Percentiles rank a stretch among this genome's conserved stretches.
phyloP scores from a whole-genome alignment of 2,888 invertebrate genomes.

The Conchocele bisecta region DNA sequence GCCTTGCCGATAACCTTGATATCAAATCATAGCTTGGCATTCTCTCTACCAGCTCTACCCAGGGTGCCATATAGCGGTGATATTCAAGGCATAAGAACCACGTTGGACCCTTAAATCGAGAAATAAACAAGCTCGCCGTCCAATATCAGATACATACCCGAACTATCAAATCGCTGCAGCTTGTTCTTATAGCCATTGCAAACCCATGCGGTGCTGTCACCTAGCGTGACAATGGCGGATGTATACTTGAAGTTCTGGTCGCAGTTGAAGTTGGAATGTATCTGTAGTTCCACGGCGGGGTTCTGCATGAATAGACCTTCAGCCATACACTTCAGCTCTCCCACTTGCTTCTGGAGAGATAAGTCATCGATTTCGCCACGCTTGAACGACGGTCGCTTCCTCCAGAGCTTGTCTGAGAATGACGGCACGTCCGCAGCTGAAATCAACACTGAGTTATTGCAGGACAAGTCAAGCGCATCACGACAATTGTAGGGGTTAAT shows the following conservation, averaged over 20 bases:
- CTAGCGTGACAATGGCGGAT: slow-evolving; percentile 36
- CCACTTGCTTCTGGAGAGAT: slow-evolving; percentile 31
- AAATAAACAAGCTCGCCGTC: too few species aligned
- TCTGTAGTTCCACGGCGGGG: slow-evolving; percentile 53
- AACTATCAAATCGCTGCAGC: slow-evolving; percentile 51
- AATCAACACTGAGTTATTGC: too few species aligned
- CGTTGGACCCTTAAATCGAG: too few species aligned
- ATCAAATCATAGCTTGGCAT: too few species aligned
- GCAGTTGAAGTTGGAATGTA: slow-evolving; percentile 42
- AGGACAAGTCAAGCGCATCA: too few species aligned
- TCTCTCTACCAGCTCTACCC: too few species aligned
- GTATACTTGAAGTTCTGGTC: slow-evolving; percentile 46
- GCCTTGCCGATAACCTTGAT: too few species aligned
- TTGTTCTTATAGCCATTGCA: slow-evolving; percentile 54
- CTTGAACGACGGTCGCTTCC: slow-evolving; percentile 36
- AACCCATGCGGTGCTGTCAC: slow-evolving; percentile 53
- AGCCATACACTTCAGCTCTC: slow-evolving; percentile 45
- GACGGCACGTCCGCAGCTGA: slow-evolving; percentile 54
- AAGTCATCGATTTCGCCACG: slow-evolving; percentile 48
- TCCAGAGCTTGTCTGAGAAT: slow-evolving; percentile 53
- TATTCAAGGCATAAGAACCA: too few species aligned
- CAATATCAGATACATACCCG: too few species aligned
- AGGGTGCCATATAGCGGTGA: too few species aligned
- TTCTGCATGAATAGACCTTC: slow-evolving; percentile 54
- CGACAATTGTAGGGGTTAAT: too few species aligned